Evolutionary conservation across 2,113 vertebrate genomes (phyloP), one percentile per base, ranked within the genome.

Genomic region (Thamnaconus septentrionalis): DNA sequence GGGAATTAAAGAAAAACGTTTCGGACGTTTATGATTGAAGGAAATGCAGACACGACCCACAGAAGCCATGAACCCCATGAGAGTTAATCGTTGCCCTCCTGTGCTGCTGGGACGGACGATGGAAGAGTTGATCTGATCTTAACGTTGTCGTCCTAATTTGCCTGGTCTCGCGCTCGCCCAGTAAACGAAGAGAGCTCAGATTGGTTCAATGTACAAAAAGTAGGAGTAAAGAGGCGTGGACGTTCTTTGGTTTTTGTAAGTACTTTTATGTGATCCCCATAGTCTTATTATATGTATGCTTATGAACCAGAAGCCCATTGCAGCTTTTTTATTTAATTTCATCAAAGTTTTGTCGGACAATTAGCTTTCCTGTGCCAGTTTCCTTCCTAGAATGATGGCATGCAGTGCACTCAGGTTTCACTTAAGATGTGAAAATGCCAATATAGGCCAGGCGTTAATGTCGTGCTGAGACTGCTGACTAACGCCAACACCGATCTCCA

Each of bases 231-330:
- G 85, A 65, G 84, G 84, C 86, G 81, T 88, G 87, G 82, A 85
- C 79, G 74, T 67, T 56, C 82, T 82, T 65, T 87, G 82, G 57
- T 78, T 84, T 81, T 89, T 87, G 89, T 90, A 90, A 90, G 89
- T 90, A 90, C 87, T 84, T 45, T 65, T 73, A 61, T 79, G 59
- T 79, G 44, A 79, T 76, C 64, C 18, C 18, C 3, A 56, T 84
- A 66, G 66, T 64, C 81, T 79, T 83, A 62, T 75, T 9, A 70
- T 59, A 75, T 78, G 48, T 79, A 55, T 80, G 70, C 61, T 72
- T 87, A 58, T 31, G 18, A 31, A 31, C 1, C 69, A 58, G 73
- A 83, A 54, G 65, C 18, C 18, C 18, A 31, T 31, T 31, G 18
- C 18, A 74, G 41, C 50, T 18, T 5, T 18, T 5, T 79, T 77